phyloP scores from a whole-genome alignment of 2,113 vertebrate species.

The Coracopsis vasa region DNA sequence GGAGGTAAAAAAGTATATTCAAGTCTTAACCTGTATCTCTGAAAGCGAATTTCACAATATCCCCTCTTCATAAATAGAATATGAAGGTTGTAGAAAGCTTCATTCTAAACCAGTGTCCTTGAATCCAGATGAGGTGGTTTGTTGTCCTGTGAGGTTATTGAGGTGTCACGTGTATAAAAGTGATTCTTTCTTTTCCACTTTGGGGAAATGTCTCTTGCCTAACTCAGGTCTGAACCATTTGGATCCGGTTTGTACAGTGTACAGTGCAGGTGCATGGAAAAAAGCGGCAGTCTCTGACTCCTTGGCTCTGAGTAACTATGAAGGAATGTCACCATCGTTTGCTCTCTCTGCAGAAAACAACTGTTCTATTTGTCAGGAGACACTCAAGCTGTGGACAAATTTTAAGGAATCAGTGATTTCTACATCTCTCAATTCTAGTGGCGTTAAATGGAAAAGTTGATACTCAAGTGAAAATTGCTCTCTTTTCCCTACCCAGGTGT shows the following conservation, averaged over 20 bases:
- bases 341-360: background rate
- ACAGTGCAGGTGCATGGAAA: accelerated
- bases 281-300: background rate
- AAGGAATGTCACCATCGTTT: accelerated
- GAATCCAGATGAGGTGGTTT: background rate
- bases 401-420: background rate
- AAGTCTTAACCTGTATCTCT: background rate
- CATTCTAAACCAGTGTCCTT: background rate
- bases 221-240: accelerated
- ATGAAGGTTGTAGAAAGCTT: background rate
- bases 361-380: background rate
- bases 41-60: background rate
- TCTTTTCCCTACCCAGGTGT: background rate
- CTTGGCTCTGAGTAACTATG: background rate
- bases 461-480: background rate
- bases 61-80: background rate
- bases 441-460: background rate
- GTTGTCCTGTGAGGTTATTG: background rate
- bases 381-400: background rate
- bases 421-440: background rate
- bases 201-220: background rate
- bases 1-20: background rate
- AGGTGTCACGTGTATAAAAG: background rate
- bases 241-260: background rate
- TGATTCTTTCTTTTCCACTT: background rate